Conservation (phyloP, 2,888 invertebrate species). For the Teleiodes luculella region DNA sequence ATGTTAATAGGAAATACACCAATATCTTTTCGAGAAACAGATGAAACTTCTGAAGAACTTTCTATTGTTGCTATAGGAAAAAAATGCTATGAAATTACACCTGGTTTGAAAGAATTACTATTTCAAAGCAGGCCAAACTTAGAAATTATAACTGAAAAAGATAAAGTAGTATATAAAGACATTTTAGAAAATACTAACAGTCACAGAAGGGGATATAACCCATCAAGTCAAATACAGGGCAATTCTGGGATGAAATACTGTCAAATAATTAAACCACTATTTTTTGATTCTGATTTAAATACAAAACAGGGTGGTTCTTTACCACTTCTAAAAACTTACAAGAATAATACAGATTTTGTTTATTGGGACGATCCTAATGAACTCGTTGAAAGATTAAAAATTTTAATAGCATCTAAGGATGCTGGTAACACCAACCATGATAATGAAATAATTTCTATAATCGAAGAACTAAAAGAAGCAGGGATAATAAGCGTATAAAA, state of each 20-base stretch:
- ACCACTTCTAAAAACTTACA: conserved; percentile 19
- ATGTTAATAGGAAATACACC: conserved; percentile 15
- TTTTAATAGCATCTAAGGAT: conserved; percentile 24
- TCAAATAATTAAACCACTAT: conserved; percentile 13
- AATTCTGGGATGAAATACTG: conserved; percentile 20
- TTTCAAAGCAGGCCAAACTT: conserved; percentile 13
- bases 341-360: conserved; percentile 19
- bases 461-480: conserved; percentile 31
- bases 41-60: neutral
- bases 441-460: conserved; percentile 43
- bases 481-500: conserved; percentile 20
- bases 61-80: neutral
- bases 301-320: conserved; percentile 15
- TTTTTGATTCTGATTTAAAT: neutral
- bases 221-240: conserved; percentile 19
- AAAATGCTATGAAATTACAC: conserved; percentile 13
- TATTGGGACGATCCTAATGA: conserved; percentile 31
- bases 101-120: conserved; percentile 16
- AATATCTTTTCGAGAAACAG: conserved; percentile 1
- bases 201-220: conserved; percentile 19
- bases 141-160: conserved; percentile 6
- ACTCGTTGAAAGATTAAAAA: conserved; percentile 24
- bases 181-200: conserved; percentile 19
- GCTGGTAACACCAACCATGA: conserved; percentile 27
- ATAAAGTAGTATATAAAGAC: conserved; percentile 19